These are phyloP conservation scores for Palloptera scutellata DNA, from an alignment of 2,888 invertebrate species.

Conservation along the genomic window DNA sequence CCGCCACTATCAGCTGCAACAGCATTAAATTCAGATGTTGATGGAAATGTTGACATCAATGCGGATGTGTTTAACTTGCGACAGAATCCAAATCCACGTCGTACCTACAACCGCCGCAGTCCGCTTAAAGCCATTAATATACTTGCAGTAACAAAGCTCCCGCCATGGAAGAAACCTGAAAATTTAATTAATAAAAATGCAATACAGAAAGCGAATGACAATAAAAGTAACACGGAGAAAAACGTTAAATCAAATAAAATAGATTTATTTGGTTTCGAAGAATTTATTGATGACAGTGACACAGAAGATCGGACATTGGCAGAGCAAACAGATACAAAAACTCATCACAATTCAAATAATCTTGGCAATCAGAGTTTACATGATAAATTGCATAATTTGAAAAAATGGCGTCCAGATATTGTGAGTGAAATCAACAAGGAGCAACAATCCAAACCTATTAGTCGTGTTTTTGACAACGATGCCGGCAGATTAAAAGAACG, in stretches of 20 bases:
- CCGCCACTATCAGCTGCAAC: slow-evolving; percentile 38
- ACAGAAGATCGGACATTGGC: background rate
- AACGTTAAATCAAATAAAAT: background rate
- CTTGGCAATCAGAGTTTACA: slow-evolving; percentile 39
- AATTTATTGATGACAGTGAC: slow-evolving; percentile 25
- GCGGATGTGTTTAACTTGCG: slow-evolving; percentile 36
- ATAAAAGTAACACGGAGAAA: background rate
- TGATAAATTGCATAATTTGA: slow-evolving; percentile 48
- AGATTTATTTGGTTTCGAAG: slow-evolving; percentile 34
- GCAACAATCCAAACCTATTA: slow-evolving; percentile 20
- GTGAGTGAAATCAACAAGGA: slow-evolving; percentile 23
- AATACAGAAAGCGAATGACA: slow-evolving; percentile 10
- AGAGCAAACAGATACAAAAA: background rate
- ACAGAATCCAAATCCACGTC: slow-evolving; percentile 52
- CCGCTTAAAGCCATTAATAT: slow-evolving; percentile 59
- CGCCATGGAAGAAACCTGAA: slow-evolving; percentile 47
- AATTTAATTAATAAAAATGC: slow-evolving; percentile 26
- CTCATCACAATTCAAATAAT: background rate
- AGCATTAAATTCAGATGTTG: background rate
- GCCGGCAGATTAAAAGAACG: slow-evolving; percentile 41
- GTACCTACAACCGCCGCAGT: slow-evolving; percentile 47
- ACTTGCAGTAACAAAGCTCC: slow-evolving; percentile 53
- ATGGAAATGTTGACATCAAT: slow-evolving; percentile 32
- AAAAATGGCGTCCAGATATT: slow-evolving; percentile 44
- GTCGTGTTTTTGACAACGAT: slow-evolving; percentile 45